Base-by-base conservation (phyloP, 2,113 vertebrate genomes). In the Merops nubicus region DNA sequence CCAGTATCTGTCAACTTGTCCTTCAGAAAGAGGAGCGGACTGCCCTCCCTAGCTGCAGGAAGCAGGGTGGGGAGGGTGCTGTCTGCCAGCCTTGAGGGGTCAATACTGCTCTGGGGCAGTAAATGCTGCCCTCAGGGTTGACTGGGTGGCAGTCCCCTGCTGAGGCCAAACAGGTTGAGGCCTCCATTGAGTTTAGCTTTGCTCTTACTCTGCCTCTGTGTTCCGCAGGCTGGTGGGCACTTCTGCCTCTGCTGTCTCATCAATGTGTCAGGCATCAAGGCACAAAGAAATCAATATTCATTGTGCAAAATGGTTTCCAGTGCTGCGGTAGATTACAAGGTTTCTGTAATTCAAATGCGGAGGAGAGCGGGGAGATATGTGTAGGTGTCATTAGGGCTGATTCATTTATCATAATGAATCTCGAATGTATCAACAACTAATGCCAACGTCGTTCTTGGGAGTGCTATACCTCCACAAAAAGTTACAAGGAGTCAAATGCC, bases 311-410 rank as follows among this genome's bases (percentile, higher is more conserved):
- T 34, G 67, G 36, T 69, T 75, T 84, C 54, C 53, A 62, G 29
- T 5, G 5, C 15, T 45, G 53, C 36, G 60, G 54, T 25, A 50
- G 78, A 69, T 69, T 47, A 57, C 67, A 69, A 17, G 8, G 5
- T 80, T 79, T 56, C 73, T 74, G 48, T 40, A 67, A 80, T 74
- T 85, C 62, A 75, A 68, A n/a, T 29, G 26, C 72, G 45, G 88
- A 33, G 64, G 38, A 48, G 38, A 23, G 33, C 15, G 45, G 64
- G 18, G 34, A 21, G 76, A 48, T 31, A 28, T 23, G 36, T 57
- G 26, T 31, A 14, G 79, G 34, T 74, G 67, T 59, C 48, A 26
- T 43, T 48, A 85, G 74, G 65, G 93, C 68, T 18, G 50, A 70
- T 75, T 60, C 31, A 53, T 75, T 75, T 34, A 68, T 51, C 25